phyloP scores from a whole-genome alignment of 2,113 vertebrate species.

The Cygnus atratus region DNA sequence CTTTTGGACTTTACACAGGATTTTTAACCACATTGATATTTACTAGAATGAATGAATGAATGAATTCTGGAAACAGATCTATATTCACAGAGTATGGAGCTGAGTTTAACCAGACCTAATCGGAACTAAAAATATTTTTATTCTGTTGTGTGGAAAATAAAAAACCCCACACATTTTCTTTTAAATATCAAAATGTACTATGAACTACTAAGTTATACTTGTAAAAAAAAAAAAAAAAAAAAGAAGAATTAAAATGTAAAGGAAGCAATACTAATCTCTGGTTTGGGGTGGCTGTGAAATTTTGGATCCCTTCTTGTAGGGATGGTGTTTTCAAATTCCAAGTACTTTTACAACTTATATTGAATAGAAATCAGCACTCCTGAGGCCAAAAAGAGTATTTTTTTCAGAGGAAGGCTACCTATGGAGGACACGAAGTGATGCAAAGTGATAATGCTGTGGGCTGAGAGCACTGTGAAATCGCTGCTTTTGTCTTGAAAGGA shows the following conservation, averaged over 20 bases:
- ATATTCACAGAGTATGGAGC: neutral
- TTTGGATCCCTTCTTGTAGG: neutral
- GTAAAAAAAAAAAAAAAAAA: neutral
- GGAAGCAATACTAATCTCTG: neutral
- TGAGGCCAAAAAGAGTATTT: neutral
- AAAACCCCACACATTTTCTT: neutral
- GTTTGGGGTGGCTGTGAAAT: neutral
- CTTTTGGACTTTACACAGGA: neutral
- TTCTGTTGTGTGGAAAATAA: neutral
- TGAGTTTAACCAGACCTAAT: neutral
- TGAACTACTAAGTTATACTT: neutral
- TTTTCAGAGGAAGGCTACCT: neutral
- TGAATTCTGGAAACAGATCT: neutral
- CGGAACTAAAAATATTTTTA: neutral
- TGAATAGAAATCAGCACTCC: neutral
- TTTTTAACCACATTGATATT: fast-evolving
- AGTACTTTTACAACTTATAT: neutral
- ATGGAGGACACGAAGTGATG: neutral
- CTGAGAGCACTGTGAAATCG: neutral
- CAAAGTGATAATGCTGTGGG: neutral
- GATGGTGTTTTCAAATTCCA: neutral
- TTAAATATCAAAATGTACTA: neutral
- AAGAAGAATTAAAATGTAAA: neutral
- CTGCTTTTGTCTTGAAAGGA: neutral
- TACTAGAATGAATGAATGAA: fast-evolving